Base-by-base conservation (phyloP, 1,140 invertebrate genomes). In the Drosophila pallidifrons region DNA sequence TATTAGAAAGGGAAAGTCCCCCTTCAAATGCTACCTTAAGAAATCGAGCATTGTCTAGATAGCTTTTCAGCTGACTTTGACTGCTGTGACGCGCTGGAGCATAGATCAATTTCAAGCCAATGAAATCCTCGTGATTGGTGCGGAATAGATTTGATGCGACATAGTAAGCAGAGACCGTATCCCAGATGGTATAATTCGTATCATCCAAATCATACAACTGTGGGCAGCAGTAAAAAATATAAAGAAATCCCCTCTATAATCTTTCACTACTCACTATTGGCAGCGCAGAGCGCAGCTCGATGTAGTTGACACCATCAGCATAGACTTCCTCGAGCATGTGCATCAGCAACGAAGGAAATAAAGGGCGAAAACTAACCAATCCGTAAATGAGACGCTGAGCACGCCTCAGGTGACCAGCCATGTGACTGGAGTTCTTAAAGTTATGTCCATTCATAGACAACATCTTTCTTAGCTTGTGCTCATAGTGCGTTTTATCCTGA, bases 231-330 rank as follows among this genome's bases (percentile, higher is more conserved):
- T n/a, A n/a, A 10, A 13, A 54, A 35, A 3, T n/a, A 11, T 11
- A 43, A 15, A 30, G 16, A 28, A 30, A 13, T 7, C 25, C 35
- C 15, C 6, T n/a, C 13, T 6, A 8, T 4, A 20, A 2, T n/a
- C 10, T 49, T 25, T 0, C 1, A 1, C 6, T 59, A 83, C 85
- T 85, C 65, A 92, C 91, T 57, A 76, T 76, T 10, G 93, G 93
- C 67, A 94, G 71, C 88, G 94, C 59, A 94, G 93, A 73, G 93
- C 94, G 66, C 92, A 98, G 91, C 93, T 98, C 97, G 0, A 97
- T 81, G 81, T 97, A 97, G 82, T 95, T 94, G 0, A 98, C 94
- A 74, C 97, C 96, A 82, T 98, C 97, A 0, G 95, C 93, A 72
- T 95, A 94, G 11, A 96, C 93, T 72, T 97, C 95, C 70, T 94